phyloP scores from a whole-genome alignment of 2,797 vertebrate genomes.

The Pseudochromis fuscus region DNA sequence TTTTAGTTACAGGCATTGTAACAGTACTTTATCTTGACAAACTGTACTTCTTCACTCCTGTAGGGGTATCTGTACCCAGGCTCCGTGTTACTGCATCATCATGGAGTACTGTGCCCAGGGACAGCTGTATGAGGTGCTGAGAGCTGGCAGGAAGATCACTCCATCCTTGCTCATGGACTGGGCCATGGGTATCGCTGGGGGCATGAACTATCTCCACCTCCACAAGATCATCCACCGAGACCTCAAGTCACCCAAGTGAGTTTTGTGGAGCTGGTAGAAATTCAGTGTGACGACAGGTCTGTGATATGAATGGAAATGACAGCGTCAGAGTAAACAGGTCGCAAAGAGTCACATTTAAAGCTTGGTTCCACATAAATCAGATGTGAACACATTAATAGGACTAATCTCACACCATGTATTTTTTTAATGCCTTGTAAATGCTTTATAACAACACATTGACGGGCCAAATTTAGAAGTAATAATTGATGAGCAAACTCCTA shows the following conservation, averaged over 20 bases:
- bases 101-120: constrained; percentile 99
- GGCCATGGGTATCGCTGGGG: constrained; percentile 98
- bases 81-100: constrained; percentile 97
- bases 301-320: background rate
- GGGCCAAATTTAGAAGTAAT: background rate
- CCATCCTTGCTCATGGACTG: constrained; percentile 96
- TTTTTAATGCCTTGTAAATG: background rate
- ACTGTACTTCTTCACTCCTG: constrained; percentile 8
- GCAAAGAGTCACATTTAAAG: background rate
- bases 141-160: constrained; percentile 94
- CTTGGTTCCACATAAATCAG: too few relatives aligned
- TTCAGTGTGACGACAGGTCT: background rate
- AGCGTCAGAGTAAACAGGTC: background rate
- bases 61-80: constrained; percentile 98
- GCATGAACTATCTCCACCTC: constrained; percentile 98
- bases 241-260: constrained; percentile 98
- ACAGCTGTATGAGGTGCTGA: constrained; percentile 96
- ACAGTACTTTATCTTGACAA: background rate
- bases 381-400: background rate
- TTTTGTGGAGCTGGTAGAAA: constrained; percentile 5
- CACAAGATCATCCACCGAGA: constrained; percentile 99
- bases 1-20: background rate
- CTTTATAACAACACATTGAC: background rate
- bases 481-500: background rate
- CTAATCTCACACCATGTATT: background rate